Evolutionary conservation across 2,113 vertebrate genomes (phyloP).

Genomic region (Notarius lentiginosus): DNA sequence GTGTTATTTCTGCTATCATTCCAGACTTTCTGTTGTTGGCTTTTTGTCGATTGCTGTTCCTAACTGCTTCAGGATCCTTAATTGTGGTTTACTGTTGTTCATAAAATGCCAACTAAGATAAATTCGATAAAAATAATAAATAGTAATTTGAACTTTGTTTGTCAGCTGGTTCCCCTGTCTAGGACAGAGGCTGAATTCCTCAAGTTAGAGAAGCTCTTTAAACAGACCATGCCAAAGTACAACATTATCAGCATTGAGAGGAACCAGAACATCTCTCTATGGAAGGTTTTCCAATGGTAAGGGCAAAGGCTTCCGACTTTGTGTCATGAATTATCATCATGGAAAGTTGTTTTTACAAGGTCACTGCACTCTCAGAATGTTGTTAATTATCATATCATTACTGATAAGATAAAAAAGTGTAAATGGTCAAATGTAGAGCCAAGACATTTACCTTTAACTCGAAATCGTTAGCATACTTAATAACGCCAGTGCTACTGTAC

Average conservation of each 20-base stretch:
- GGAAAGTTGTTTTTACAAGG: neutral
- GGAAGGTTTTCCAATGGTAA: constrained; percentile 83
- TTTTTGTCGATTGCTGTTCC: neutral
- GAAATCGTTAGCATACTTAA: neutral
- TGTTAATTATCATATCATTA: neutral
- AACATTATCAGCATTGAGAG: constrained; percentile 75
- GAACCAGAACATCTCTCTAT: constrained; percentile 82
- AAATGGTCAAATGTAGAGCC: neutral
- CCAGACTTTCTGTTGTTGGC: neutral
- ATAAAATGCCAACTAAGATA: neutral
- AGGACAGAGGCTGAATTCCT: constrained; percentile 60
- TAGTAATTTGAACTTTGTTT: constrained; percentile 17
- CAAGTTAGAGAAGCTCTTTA: constrained; percentile 69
- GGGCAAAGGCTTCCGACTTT: constrained; percentile 43
- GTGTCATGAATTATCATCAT: neutral
- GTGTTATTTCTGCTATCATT: neutral
- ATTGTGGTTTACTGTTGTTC: neutral
- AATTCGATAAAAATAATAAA: neutral
- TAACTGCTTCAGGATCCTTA: neutral
- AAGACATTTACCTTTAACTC: neutral
- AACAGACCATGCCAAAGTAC: constrained; percentile 72
- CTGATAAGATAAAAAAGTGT: neutral
- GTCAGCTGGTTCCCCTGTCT: constrained; percentile 72
- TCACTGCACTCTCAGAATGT: neutral
- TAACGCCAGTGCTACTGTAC: neutral